Base-by-base conservation (phyloP, 2,888 invertebrate species). In the Junonia oenone region DNA sequence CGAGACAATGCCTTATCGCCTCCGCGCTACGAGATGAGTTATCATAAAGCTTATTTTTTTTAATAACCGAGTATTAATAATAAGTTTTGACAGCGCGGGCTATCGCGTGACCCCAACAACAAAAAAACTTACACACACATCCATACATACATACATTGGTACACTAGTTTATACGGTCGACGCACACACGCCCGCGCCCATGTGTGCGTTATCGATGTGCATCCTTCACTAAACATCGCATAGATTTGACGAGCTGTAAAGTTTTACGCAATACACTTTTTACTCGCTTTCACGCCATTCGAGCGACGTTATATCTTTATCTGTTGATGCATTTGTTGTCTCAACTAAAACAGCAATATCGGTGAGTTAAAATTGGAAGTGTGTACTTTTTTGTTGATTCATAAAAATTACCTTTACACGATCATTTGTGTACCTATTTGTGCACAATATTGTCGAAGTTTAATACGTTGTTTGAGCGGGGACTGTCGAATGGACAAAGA, bases 81-180 rank as follows among this genome's bases (percentile, higher is more conserved):
- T 51, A 43, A 47, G 49, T 50, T 59, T 56, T 54, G 59, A 56
- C 56, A 59, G 59, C 49, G 53, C 47, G 48, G 73, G 78, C 73
- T 79, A 78, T 80, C 81, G 70, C 72, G 64, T 71, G 75, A 77
- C 80, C 78, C 69, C 55, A 17, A 46, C 56, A 52, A 51, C 58
- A 4, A 13, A 43, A 40, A 40, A 9, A 61, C 47, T 15, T 22
- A 33, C 33, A 11, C 27, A 17, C 19, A 52, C 37, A 40, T 27
- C 19, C 40, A 37, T 51, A 26, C 38, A n/a, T 15, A n/a, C 17
- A 9, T 9, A 38, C 37, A n/a, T n/a, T n/a, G n/a, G n/a, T n/a
- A 15, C 15, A 15, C 15, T 9, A 6, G 38, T 8, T 9, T 45
- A 43, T 51, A 43, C 48, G 5, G 26, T 11, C 29, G 58, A 57